Conservation (phyloP, 2,113 vertebrate genomes). For the Sander vitreus region DNA sequence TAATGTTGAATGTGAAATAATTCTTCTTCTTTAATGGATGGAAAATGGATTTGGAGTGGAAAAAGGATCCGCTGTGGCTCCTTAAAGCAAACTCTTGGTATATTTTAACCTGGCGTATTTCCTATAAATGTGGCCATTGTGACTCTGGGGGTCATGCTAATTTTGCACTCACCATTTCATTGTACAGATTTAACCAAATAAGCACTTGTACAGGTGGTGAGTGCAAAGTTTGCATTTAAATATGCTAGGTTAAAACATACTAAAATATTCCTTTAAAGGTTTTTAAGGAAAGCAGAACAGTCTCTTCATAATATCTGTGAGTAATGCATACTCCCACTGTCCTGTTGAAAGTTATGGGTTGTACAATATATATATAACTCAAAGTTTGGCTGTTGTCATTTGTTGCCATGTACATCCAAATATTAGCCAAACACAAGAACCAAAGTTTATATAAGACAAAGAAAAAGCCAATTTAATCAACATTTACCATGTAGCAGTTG, state of each 20-base stretch:
- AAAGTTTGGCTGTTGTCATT: not conserved
- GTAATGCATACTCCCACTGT: not conserved
- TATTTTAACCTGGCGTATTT: not conserved
- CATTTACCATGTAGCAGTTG: slow-evolving; percentile 19
- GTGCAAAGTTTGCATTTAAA: not conserved
- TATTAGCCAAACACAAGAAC: slow-evolving; percentile 33
- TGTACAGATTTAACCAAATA: too few species aligned
- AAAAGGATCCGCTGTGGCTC: not conserved
- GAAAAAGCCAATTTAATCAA: slow-evolving; percentile 1
- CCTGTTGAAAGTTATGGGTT: not conserved
- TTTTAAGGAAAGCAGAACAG: not conserved
- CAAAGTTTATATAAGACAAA: slow-evolving; percentile 30
- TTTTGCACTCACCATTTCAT: not conserved
- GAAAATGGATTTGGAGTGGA: slow-evolving; percentile 1
- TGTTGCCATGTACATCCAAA: slow-evolving; percentile 45
- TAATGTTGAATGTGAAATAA: slow-evolving; percentile 13
- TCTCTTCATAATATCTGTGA: not conserved
- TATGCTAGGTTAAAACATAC: not conserved
- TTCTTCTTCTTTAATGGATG: slow-evolving; percentile 4
- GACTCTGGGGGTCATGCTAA: not conserved
- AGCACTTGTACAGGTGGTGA: not conserved
- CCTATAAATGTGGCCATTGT: not conserved
- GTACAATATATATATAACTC: not conserved
- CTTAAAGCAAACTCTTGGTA: not conserved
- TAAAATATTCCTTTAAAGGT: not conserved